Evolutionary conservation across 2,888 invertebrate genomes (phyloP), one percentile per base, ranked within the genome.

Genomic region (Camptogramma bilineatum): DNA sequence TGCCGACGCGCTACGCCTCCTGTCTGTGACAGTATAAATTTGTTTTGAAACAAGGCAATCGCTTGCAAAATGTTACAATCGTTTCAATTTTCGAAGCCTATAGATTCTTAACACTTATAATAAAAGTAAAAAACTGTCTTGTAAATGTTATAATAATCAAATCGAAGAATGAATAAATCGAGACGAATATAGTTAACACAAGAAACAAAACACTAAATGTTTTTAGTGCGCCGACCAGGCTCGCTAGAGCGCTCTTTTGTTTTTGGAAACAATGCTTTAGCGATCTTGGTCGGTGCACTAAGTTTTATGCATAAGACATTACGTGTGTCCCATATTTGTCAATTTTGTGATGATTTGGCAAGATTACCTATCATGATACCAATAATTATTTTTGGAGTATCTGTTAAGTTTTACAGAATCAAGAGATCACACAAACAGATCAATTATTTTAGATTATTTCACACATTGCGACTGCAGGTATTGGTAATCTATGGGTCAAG

Each of bases 21-120:
- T 86, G 86, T 79, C 83, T 80, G 75, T 85, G 82, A 82, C 83
- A 83, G 80, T 81, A 83, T 86, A 87, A 81, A 86, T 87, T 83
- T 79, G 76, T 71, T 77, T 72, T 74, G 77, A 77, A 82, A 82
- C 80, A 80, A 83, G 77, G 85, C 83, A 84, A 84, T 85, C 80
- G 78, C 76, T 83, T 79, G 74, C 67, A 74, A 76, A 77, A 73
- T 69, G 77, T 77, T 73, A 65, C 70, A 62, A 76, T 79, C 78
- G 76, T 80, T 83, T 82, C 16, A 16, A 31, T 17, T 28, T 31
- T 55, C 47, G 7, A 7, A 54, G 54, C 54, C 24, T 46, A 53
- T 24, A 4, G 24, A 4, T 24, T 4, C 24, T 24, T 24, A 24
- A 34, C 9, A 34, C 34, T 34, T 10, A 9, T 34, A 34, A 34